Percentiles rank a stretch among this genome's conserved stretches.
Conservation (phyloP, 37 sponge, comb jelly and placozoan species). For the Axinella damicornis region DNA sequence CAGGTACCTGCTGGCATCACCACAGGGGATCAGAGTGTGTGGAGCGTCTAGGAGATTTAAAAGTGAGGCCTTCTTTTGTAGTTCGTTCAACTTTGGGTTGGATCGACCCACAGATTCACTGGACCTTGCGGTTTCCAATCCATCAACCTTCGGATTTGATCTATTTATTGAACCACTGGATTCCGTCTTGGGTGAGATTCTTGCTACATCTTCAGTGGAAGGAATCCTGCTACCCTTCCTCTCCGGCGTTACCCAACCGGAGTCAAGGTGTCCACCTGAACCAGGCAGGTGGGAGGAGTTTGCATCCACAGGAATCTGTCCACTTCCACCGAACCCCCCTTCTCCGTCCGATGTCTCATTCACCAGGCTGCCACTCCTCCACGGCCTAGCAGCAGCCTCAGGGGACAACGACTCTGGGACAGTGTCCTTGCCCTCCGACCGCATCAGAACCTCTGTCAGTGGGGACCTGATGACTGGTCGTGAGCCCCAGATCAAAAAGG, state of each 20-base stretch:
- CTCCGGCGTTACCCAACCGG: background rate
- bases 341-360: too few relatives aligned
- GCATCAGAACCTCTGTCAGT: slow-evolving; percentile 25
- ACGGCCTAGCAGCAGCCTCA: too few relatives aligned
- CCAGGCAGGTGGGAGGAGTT: background rate
- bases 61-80: background rate
- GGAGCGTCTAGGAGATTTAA: slow-evolving; percentile 18
- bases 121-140: too few relatives aligned
- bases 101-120: background rate
- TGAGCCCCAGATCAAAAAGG: slow-evolving; percentile 86
- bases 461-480: slow-evolving; percentile 71
- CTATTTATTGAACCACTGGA: background rate
- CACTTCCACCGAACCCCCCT: too few relatives aligned
- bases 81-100: background rate
- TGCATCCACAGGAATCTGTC: too few relatives aligned
- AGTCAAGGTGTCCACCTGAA: background rate
- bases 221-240: background rate
- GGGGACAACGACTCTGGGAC: too few relatives aligned
- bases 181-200: background rate
- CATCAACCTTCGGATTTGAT: too few relatives aligned
- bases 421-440: too few relatives aligned
- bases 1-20: slow-evolving; percentile 16
- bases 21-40: slow-evolving; percentile 28
- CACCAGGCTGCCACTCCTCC: too few relatives aligned
- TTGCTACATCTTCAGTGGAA: background rate